Conservation (phyloP, 2,888 invertebrate genomes). For the Shargacucullia verbasci region DNA sequence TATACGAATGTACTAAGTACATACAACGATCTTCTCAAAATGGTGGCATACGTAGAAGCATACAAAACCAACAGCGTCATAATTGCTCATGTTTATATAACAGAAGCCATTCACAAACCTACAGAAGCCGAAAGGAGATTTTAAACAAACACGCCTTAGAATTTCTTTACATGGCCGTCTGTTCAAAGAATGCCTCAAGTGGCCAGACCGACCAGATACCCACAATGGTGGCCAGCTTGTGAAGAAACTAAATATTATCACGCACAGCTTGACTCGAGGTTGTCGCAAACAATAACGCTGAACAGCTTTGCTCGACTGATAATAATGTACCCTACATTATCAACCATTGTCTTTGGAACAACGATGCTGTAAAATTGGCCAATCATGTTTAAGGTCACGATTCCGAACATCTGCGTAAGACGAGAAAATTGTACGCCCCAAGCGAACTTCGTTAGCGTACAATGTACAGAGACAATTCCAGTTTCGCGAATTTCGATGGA, state of each 20-base stretch:
- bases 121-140: constrained; percentile 86
- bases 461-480: constrained; percentile 85
- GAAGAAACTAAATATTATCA: constrained; percentile 86
- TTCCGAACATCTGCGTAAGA: constrained; percentile 55
- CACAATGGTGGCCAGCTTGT: constrained; percentile 77
- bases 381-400: constrained; percentile 58
- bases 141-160: constrained; percentile 82
- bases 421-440: constrained; percentile 64
- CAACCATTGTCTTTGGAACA: constrained; percentile 58
- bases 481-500: constrained; percentile 83
- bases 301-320: constrained; percentile 46
- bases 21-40: constrained; percentile 53
- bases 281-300: constrained; percentile 68
- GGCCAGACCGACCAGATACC: constrained; percentile 71
- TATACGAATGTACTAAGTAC: constrained; percentile 39
- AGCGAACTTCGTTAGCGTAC: constrained; percentile 76
- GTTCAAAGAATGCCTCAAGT: constrained; percentile 81
- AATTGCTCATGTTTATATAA: constrained; percentile 83
- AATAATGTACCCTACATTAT: constrained; percentile 46
- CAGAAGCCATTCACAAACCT: constrained; percentile 82
- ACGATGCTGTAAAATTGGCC: constrained; percentile 51
- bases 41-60: constrained; percentile 58
- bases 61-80: constrained; percentile 68
- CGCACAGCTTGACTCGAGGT: constrained; percentile 78
- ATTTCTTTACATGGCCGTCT: constrained; percentile 76